These are phyloP conservation scores for Dicaeum eximium DNA, from an alignment of 2,113 vertebrate genomes.

Conservation along the genomic window DNA sequence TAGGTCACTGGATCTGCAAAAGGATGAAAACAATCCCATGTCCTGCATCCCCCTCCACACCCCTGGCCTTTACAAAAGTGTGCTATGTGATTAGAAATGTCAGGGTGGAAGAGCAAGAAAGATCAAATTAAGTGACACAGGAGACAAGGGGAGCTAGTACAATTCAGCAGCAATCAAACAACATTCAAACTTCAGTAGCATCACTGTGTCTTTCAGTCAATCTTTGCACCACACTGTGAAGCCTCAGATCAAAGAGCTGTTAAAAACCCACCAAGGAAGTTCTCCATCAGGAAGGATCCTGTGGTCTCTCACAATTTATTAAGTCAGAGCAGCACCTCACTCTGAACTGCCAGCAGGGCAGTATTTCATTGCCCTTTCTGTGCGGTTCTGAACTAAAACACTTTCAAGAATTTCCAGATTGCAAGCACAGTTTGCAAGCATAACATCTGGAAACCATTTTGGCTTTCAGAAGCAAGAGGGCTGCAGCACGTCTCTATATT, in stretches of 20 bases:
- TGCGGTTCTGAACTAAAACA: not conserved
- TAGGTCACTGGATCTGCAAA: not conserved
- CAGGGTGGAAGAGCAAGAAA: not conserved
- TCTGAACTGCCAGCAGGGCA: not conserved
- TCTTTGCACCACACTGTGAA: not conserved
- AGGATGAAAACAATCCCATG: not conserved
- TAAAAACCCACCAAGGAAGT: not conserved
- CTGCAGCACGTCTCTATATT: not conserved
- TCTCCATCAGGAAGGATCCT: not conserved
- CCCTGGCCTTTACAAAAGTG: not conserved
- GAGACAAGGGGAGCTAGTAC: not conserved
- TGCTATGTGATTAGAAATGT: not conserved
- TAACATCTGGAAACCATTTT: not conserved
- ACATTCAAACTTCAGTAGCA: not conserved
- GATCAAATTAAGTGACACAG: not conserved
- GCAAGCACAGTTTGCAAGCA: not conserved
- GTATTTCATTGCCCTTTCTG: not conserved
- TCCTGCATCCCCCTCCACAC: not conserved
- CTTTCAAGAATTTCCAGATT: not conserved
- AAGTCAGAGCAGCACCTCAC: not conserved
- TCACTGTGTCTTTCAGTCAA: not conserved
- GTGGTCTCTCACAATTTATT: not conserved
- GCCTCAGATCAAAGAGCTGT: not conserved
- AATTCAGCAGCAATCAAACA: not conserved
- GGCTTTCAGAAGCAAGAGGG: not conserved